These are phyloP conservation scores for Tadarida brasiliensis DNA, from an alignment of 2,797 vertebrate species.

Conservation along the genomic window DNA sequence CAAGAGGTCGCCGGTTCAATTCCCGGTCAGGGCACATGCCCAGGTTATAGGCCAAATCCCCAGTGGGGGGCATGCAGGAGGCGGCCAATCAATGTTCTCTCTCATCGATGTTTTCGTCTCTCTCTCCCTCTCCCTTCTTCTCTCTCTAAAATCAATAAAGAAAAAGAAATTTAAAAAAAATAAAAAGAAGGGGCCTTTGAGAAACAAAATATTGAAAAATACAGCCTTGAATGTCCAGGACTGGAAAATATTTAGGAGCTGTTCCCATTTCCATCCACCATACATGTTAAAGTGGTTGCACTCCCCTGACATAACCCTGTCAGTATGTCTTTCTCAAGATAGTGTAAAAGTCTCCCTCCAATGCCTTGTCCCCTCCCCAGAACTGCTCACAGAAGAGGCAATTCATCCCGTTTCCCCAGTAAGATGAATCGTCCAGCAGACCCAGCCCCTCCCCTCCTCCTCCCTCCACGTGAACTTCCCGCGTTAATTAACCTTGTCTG, in stretches of 20 bases:
- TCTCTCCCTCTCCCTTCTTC: no score
- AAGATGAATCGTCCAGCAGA: constrained; percentile 33
- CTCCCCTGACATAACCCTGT: background rate
- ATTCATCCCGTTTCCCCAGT: background rate
- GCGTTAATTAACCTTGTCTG: constrained; percentile 70
- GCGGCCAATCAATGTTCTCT: no score
- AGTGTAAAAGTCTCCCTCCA: background rate
- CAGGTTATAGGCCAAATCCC: no score
- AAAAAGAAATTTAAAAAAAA: no score
- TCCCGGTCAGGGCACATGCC: no score
- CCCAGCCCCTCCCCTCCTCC: background rate
- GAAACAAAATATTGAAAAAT: constrained; percentile 39
- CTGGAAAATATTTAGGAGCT: background rate
- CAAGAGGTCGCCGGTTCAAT: no score
- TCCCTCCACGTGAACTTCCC: constrained; percentile 23
- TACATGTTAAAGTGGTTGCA: background rate
- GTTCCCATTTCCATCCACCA: background rate
- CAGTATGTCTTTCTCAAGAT: constrained; percentile 4
- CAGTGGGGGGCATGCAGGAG: no score
- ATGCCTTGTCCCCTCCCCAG: background rate
- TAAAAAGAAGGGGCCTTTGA: background rate
- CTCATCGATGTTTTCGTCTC: no score
- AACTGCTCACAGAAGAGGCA: background rate
- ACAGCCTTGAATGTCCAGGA: background rate
- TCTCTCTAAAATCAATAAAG: no score